Evolutionary conservation across 2,797 vertebrate genomes (phyloP).

Genomic region (Euphonia xanthogaster): DNA sequence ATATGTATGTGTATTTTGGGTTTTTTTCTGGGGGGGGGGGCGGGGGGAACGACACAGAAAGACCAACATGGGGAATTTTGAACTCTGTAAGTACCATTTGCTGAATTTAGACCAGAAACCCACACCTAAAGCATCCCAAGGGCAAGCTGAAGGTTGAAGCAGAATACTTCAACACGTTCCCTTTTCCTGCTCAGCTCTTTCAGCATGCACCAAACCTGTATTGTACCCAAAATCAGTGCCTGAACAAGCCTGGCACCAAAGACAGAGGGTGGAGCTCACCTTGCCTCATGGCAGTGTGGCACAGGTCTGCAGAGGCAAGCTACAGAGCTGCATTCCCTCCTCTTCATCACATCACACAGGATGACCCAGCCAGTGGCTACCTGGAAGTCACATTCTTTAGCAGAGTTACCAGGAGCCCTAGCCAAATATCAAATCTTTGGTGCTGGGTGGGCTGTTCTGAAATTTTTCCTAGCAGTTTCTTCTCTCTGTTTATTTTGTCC

Average conservation of each 20-base stretch:
- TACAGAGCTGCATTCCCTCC: not conserved
- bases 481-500: not conserved
- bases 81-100: not conserved
- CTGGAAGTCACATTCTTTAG: not conserved
- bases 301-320: not conserved
- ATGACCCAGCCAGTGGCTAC: not conserved
- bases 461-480: not conserved
- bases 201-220: not conserved
- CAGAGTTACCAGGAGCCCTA: not conserved
- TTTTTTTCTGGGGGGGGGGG: not conserved
- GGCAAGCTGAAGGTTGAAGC: not conserved
- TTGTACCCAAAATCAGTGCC: not conserved
- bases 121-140: not conserved
- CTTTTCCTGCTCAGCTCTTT: not conserved
- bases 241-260: not conserved
- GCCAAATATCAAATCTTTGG: not conserved
- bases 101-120: not conserved
- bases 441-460: not conserved
- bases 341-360: not conserved
- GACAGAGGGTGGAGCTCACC: not conserved
- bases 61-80: rapidly evolving
- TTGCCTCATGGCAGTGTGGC: rapidly evolving
- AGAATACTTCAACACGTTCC: rapidly evolving
- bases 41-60: too few species aligned
- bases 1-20: too few species aligned